Percentiles rank a stretch among this genome's conserved stretches.
These are phyloP conservation scores for Paratrypauchen microcephalus DNA, from an alignment of 2,797 vertebrate species.

Conservation along the genomic window DNA sequence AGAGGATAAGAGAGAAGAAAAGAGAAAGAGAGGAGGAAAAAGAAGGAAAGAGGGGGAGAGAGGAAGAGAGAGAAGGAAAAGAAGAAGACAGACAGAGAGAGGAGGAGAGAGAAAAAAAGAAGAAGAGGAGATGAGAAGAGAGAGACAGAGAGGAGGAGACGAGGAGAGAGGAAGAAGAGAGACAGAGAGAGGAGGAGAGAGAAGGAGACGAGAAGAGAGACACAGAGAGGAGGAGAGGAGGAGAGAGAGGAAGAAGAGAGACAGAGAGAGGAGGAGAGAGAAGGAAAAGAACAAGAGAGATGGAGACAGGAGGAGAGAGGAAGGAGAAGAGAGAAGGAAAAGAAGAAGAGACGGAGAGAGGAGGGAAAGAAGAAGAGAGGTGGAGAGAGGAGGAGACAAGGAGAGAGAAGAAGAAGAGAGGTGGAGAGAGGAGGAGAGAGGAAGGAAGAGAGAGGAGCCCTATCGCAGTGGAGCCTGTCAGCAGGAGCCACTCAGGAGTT, in stretches of 20 bases:
- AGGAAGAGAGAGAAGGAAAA: no score
- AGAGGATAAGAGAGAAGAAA: no score
- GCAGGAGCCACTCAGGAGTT: conserved; percentile 39
- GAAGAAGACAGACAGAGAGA: not conserved
- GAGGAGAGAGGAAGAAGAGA: not conserved
- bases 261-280: not conserved
- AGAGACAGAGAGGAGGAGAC: not conserved
- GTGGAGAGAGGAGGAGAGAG: not conserved
- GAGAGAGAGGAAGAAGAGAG: no score
- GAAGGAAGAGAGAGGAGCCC: not conserved
- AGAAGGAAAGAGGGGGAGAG: not conserved
- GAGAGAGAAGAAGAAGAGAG: not conserved
- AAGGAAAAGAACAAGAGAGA: not conserved
- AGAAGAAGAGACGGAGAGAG: conserved; percentile 20
- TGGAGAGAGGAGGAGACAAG: no score
- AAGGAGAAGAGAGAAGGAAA: not conserved
- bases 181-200: not conserved
- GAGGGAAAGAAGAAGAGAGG: no score
- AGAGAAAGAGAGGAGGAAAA: not conserved
- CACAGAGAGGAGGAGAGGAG: not conserved
- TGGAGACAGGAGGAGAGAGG: not conserved
- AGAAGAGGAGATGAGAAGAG: not conserved
- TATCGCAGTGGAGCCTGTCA: conserved; percentile 35
- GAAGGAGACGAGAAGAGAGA: not conserved
- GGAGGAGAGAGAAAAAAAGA: not conserved